Evolutionary conservation across 2,797 vertebrate species (phyloP), one percentile per base, ranked within the genome.

Genomic region (Gouania willdenowi): DNA sequence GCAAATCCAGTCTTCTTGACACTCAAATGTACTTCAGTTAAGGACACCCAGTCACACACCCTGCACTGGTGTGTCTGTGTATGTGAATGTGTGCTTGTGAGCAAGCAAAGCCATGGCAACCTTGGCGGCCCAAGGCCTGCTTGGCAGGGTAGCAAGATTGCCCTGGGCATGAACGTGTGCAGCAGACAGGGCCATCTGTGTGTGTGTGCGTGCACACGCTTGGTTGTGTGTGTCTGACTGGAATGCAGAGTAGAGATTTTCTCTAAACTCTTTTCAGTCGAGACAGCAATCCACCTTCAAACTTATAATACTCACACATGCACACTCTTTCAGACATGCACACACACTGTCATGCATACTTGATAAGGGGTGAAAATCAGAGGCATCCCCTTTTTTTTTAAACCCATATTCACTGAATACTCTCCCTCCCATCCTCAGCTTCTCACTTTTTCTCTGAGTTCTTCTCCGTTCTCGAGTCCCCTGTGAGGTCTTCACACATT

Each of bases 401-500:
- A n/a, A n/a, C 43, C 26, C 34, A 51, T 32, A 26, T 21, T 9
- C 3, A 34, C 46, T 18, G 12, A 48, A 41, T 41, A 13, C 18
- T 27, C 19, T 33, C 25, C 16, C 2, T 32, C 33, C 52, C 34
- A 42, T 45, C 10, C 26, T 13, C 25, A 25, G 47, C 63, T 48
- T 50, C 54, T 52, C 42, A 57, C 16, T 53, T 40, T 37, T 48
- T 37, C 31, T 52, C 51, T 44, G 11, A 25, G 61, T 55, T 35
- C 43, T 58, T 54, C 36, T 32, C 27, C 32, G 29, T 32, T 32
- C 4, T 9, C n/a, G 21, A 28, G 55, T 81, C 74, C 72, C 71
- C 57, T 33, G 55, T 63, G 75, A 77, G 71, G 59, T 65, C 49
- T 69, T 65, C 55, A 22, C 75, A 79, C 71, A 77, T 83, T 82